Percentiles rank a stretch among this genome's conserved stretches.
Evolutionary conservation across 2,113 vertebrate genomes (phyloP).

Genomic region (Urocolius indicus): DNA sequence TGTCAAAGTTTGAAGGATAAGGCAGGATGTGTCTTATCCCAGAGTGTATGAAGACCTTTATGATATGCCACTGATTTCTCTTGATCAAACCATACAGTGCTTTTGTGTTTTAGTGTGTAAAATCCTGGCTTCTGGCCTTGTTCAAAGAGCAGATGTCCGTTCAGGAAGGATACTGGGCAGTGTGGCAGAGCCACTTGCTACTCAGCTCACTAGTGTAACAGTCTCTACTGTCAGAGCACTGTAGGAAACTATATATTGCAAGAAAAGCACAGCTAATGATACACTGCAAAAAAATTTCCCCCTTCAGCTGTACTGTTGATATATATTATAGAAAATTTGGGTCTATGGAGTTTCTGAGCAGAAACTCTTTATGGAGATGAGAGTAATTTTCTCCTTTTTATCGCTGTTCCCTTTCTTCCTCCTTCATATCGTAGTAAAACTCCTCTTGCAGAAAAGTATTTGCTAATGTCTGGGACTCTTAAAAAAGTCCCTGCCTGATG

Average conservation of each 20-base stretch:
- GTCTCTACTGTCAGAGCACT: background rate
- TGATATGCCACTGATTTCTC: background rate
- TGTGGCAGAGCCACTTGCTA: background rate
- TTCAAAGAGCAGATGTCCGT: background rate
- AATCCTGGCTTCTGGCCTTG: background rate
- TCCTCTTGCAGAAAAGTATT: background rate
- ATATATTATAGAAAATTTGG: background rate
- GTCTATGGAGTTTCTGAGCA: background rate
- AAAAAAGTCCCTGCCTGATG: background rate
- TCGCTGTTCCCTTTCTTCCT: background rate
- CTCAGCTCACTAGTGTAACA: background rate
- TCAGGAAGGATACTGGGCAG: background rate
- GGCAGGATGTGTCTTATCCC: background rate
- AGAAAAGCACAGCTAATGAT: background rate
- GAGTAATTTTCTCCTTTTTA: background rate
- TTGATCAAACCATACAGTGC: background rate
- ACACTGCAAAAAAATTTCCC: background rate
- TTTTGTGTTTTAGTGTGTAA: background rate
- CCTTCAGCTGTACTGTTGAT: background rate
- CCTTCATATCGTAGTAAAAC: background rate
- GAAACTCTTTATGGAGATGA: background rate
- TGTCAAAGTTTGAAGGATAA: background rate
- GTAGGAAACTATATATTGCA: background rate
- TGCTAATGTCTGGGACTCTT: background rate
- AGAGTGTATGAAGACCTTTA: background rate